A percentile compares a stretch with the other conserved stretches of the same genome.
These are phyloP conservation scores for Pithecia hirsuta DNA, from an alignment of 2,797 vertebrate genomes.

Conservation along the genomic window DNA sequence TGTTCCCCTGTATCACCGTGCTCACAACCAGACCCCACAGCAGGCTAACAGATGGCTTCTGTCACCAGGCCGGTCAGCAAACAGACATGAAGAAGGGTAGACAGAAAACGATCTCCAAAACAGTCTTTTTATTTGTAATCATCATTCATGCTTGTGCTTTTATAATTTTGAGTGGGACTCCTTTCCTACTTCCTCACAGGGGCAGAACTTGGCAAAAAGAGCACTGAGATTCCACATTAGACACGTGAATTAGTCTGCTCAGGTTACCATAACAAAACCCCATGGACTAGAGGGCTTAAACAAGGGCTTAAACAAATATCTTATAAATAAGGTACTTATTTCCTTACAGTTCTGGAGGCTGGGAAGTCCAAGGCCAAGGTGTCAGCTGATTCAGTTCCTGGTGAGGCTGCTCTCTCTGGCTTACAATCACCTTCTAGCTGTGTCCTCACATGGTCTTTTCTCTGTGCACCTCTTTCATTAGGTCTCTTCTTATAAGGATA, in stretches of 20 bases:
- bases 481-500: neutral
- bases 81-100: neutral
- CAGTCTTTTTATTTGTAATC: neutral
- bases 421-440: neutral
- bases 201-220: neutral
- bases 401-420: neutral
- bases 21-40: neutral
- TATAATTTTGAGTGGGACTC: neutral
- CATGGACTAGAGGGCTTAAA: neutral
- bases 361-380: neutral
- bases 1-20: neutral
- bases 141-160: neutral
- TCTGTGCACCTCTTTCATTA: neutral
- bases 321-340: neutral
- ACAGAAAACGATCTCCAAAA: neutral
- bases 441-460: neutral
- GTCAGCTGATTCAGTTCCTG: neutral
- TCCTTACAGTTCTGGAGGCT: neutral
- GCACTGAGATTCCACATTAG: neutral
- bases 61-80: neutral
- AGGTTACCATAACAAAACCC: neutral
- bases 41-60: neutral
- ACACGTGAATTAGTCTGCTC: neutral
- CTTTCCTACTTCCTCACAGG: neutral
- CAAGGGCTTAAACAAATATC: neutral